A percentile compares a stretch with the other conserved stretches of the same genome.
phyloP scores from a whole-genome alignment of 2,113 vertebrate species.

The Irena cyanogastra region DNA sequence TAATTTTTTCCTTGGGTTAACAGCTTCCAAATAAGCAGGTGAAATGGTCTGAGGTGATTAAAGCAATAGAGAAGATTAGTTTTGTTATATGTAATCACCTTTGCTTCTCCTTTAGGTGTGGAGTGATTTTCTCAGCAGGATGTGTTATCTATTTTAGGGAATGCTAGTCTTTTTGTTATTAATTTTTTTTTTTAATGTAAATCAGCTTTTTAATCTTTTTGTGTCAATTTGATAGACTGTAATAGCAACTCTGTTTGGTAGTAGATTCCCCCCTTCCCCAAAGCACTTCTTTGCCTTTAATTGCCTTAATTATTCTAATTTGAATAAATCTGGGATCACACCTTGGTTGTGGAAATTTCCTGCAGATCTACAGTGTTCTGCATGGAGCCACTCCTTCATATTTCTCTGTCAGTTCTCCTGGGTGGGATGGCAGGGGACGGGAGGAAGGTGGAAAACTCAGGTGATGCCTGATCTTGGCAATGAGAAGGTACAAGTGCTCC shows the following conservation, averaged over 20 bases:
- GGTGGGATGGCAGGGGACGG: neutral
- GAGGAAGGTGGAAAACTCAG: neutral
- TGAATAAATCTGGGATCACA: constrained; percentile 71
- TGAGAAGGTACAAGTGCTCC: neutral
- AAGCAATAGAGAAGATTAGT: constrained; percentile 73
- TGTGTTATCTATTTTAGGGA: constrained; percentile 71
- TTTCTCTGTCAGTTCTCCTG: neutral
- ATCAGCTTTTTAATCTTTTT: constrained; percentile 75
- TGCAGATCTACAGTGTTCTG: neutral
- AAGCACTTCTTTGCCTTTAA: constrained; percentile 70
- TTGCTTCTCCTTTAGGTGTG: constrained; percentile 68
- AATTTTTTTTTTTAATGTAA: constrained; percentile 38
- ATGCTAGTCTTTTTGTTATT: constrained; percentile 11
- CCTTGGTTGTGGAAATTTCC: constrained; percentile 61
- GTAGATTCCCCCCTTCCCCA: neutral
- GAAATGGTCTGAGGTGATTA: constrained; percentile 72
- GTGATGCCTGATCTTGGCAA: neutral
- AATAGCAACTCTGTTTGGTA: constrained; percentile 69
- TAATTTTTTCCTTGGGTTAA: constrained; percentile 48
- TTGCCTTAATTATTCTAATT: constrained; percentile 73
- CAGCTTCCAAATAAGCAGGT: constrained; percentile 71
- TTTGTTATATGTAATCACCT: constrained; percentile 75
- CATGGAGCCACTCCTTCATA: neutral
- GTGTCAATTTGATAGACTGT: constrained; percentile 72
- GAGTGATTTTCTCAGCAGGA: constrained; percentile 73